Base-by-base conservation (phyloP, 2,113 vertebrate species). In the Tupaia tana region DNA sequence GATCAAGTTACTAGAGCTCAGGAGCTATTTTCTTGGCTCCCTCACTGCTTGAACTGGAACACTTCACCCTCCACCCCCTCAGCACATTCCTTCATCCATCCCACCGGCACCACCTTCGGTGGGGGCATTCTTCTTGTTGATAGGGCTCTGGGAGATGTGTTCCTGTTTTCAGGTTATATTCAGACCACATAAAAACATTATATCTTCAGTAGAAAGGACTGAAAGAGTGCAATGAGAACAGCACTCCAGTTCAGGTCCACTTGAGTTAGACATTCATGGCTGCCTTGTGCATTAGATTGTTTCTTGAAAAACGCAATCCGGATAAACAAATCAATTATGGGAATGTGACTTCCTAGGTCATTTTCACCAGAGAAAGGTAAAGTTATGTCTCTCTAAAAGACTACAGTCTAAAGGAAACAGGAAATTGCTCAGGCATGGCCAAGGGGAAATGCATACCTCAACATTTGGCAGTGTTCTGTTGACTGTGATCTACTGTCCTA, bases 331-430 rank as follows among this genome's bases (percentile, higher is more conserved):
- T 15, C 78, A 71, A 19, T 27, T 34, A 63, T 6, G 56, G 25
- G 25, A 59, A 19, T 2, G 1, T 56, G 59, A 22, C 74, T 79
- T 25, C 56, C 0, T 29, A 34, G 84, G 70, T 79, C n/a, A 9
- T 3, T 54, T 75, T 87, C 52, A 81, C 31, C 24, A 31, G 27
- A 83, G 74, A 79, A 74, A 63, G 34, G 27, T 63, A n/a, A 85
- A 56, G 4, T 70, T 25, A 3, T 15, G 9, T 75, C 54, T 90
- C 56, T 27, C 73, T 1, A 10, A 27, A 77, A 92, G 66, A 75
- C 74, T 6, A 18, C 2, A 16, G 86, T 52, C 84, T 84, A 18
- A 78, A 43, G 91, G 70, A 95, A 82, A 82, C 8, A 27, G 84
- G 43, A 16, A 15, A 13, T 19, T 58, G 86, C 63, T 9, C 54